Evolutionary conservation across 2,113 vertebrate genomes (phyloP).

Genomic region (human): DNA sequence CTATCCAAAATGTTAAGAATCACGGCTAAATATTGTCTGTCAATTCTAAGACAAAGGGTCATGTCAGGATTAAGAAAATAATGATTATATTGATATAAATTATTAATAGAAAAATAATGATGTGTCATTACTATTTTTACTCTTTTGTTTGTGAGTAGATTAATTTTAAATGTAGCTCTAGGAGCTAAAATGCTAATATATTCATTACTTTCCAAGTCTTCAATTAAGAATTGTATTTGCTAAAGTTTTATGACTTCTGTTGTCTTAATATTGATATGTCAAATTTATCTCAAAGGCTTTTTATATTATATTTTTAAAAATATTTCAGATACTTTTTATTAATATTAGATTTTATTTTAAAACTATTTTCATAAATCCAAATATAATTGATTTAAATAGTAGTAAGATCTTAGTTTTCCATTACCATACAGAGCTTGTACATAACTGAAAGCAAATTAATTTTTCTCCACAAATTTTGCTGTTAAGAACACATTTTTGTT

Average conservation of each 20-base stretch:
- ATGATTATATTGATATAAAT: background rate
- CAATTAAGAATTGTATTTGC: background rate
- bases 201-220: background rate
- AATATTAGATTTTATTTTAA: background rate
- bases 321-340: background rate
- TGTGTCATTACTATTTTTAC: background rate
- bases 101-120: background rate
- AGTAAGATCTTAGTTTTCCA: background rate
- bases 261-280: background rate
- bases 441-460: background rate
- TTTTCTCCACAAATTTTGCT: background rate
- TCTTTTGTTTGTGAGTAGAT: background rate
- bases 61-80: background rate
- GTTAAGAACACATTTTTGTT: background rate
- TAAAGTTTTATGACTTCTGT: background rate
- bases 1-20: background rate
- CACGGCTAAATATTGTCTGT: background rate
- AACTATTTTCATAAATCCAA: background rate
- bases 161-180: background rate
- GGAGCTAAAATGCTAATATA: background rate
- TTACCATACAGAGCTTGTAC: background rate
- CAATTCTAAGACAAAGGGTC: background rate
- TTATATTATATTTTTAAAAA: background rate
- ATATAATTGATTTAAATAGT: background rate
- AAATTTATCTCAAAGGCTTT: background rate